Percentiles rank a stretch among this genome's conserved stretches.
Evolutionary conservation across 2,888 invertebrate genomes (phyloP).

Genomic region (Formica aserva): DNA sequence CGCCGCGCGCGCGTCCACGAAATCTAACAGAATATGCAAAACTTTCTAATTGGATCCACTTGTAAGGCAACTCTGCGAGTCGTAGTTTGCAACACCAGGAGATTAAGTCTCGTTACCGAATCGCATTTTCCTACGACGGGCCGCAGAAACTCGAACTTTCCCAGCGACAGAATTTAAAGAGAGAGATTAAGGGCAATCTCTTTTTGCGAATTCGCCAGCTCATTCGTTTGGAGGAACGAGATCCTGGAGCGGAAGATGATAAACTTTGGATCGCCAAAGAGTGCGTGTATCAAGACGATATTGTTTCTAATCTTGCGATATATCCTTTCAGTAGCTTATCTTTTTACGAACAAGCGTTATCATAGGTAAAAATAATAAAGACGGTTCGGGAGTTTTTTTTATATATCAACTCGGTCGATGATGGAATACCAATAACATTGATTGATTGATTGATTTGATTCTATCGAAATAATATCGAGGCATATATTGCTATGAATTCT

Average conservation of each 20-base stretch:
- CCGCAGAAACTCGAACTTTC: constrained; percentile 36
- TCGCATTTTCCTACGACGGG: constrained; percentile 48
- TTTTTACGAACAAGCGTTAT: neutral
- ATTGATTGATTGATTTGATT: neutral
- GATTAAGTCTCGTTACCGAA: constrained; percentile 52
- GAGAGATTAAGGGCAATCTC: neutral
- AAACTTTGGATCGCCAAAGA: neutral
- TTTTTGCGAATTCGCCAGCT: neutral
- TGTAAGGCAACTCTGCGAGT: constrained; percentile 31
- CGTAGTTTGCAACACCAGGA: constrained; percentile 36
- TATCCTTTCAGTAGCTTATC: neutral
- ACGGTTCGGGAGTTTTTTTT: neutral
- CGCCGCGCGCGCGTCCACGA: constrained; percentile 50
- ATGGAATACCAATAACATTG: neutral
- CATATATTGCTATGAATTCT: neutral
- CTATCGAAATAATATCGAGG: neutral
- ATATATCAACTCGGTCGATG: neutral
- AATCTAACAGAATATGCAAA: constrained; percentile 67
- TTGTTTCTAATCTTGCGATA: neutral
- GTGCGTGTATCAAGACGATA: neutral
- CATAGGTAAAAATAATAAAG: neutral
- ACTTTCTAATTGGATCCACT: constrained; percentile 65
- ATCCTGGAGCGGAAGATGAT: neutral
- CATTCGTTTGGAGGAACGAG: neutral
- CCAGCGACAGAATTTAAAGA: constrained; percentile 40